A percentile compares a stretch with the other conserved stretches of the same genome.
Conservation (phyloP, 1,140 invertebrate genomes). For the Antheraea mylitta region DNA sequence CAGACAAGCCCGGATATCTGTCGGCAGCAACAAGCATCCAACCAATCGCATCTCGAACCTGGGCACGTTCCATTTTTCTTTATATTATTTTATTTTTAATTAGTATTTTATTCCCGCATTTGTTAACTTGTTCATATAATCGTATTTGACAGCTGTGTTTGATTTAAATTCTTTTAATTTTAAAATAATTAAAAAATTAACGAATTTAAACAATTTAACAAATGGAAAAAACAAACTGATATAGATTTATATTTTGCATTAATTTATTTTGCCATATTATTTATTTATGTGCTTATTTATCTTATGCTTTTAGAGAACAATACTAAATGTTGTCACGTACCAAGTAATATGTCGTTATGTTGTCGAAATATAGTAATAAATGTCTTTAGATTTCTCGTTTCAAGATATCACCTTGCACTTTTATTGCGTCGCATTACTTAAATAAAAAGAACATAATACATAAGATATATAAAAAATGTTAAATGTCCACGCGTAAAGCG, state of each 20-base stretch:
- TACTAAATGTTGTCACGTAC: background rate
- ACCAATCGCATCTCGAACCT: slow-evolving; percentile 91
- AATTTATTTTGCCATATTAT: slow-evolving; percentile 36
- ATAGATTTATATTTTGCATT: slow-evolving; percentile 21
- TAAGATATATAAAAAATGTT: slow-evolving; percentile 29
- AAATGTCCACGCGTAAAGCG: slow-evolving; percentile 35
- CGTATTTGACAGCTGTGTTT: too few relatives aligned
- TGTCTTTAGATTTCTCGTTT: slow-evolving; percentile 1
- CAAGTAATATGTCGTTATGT: background rate
- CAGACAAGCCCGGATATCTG: slow-evolving; percentile 90
- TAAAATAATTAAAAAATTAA: background rate
- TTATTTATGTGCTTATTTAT: slow-evolving; percentile 43
- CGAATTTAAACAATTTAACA: slow-evolving; percentile 15
- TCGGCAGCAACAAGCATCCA: slow-evolving; percentile 86
- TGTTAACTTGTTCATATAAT: slow-evolving; percentile 7
- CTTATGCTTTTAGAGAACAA: background rate
- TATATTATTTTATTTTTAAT: slow-evolving; percentile 78
- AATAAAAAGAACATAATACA: slow-evolving; percentile 32
- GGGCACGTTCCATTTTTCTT: slow-evolving; percentile 88
- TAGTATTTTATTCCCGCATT: slow-evolving; percentile 24
- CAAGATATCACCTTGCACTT: slow-evolving; percentile 9
- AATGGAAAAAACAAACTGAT: slow-evolving; percentile 16
- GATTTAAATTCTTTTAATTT: too few relatives aligned
- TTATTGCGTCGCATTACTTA: slow-evolving; percentile 20
- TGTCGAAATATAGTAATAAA: background rate